A percentile compares a stretch with the other conserved stretches of the same genome.
Conservation (phyloP, 2,113 vertebrate species). For the Callospermophilus lateralis region DNA sequence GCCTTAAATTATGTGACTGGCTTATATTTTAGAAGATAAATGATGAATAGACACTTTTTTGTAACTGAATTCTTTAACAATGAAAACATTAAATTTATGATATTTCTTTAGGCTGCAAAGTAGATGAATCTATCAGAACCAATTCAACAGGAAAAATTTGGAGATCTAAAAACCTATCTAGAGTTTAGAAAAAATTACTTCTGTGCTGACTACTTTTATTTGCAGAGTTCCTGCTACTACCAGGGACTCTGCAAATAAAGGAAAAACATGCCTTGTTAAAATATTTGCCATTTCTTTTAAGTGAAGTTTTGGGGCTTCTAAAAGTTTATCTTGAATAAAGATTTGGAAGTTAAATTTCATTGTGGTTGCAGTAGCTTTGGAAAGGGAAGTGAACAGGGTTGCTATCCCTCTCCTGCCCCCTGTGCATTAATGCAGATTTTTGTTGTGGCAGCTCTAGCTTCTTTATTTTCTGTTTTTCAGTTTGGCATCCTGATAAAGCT, state of each 20-base stretch:
- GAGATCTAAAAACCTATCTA: background rate
- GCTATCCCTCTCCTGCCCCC: fast-evolving
- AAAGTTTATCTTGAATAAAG: slow-evolving; percentile 68
- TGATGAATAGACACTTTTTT: slow-evolving; percentile 23
- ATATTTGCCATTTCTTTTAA: slow-evolving; percentile 57
- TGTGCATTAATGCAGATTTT: background rate
- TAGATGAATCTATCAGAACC: slow-evolving; percentile 30
- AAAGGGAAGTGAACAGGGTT: background rate
- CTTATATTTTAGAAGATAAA: background rate
- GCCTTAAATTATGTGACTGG: background rate
- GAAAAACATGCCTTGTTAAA: slow-evolving; percentile 54
- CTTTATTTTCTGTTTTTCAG: background rate
- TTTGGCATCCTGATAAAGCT: slow-evolving; percentile 35
- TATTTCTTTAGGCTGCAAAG: slow-evolving; percentile 54
- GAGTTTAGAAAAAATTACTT: slow-evolving; percentile 20
- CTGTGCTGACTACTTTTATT: slow-evolving; percentile 42
- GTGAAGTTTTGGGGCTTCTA: slow-evolving; percentile 45
- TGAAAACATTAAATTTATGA: background rate
- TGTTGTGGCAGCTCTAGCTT: background rate
- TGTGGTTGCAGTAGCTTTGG: slow-evolving; percentile 40
- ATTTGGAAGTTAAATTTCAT: slow-evolving; percentile 50
- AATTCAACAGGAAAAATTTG: slow-evolving; percentile 35
- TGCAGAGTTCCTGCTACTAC: background rate
- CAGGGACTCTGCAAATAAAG: slow-evolving; percentile 40
- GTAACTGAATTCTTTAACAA: slow-evolving; percentile 23